A percentile compares a stretch with the other conserved stretches of the same genome.
Conservation (phyloP, 2,888 invertebrate species). For the Ptychoptera albimana region DNA sequence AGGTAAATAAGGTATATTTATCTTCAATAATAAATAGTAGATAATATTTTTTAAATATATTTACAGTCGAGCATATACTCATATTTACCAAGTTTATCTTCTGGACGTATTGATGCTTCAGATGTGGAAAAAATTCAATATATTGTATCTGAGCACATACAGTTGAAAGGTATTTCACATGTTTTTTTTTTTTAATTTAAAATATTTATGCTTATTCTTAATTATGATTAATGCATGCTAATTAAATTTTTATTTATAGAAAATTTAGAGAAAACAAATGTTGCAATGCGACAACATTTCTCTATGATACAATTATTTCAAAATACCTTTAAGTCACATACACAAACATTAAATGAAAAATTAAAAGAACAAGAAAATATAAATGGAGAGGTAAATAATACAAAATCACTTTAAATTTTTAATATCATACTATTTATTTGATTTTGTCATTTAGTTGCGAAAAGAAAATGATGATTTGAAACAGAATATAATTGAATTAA, state of each 20-base stretch:
- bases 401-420: slow-evolving; percentile 26
- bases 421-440: neutral
- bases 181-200: too few relatives aligned
- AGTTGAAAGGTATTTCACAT: slow-evolving; percentile 22
- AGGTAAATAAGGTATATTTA: too few relatives aligned
- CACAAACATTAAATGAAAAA: slow-evolving; percentile 15
- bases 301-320: slow-evolving; percentile 20
- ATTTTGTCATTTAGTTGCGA: slow-evolving; percentile 13
- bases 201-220: too few relatives aligned
- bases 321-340: slow-evolving; percentile 15
- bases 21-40: too few relatives aligned
- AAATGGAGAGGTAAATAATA: slow-evolving; percentile 22
- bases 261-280: slow-evolving; percentile 19
- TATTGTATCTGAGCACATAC: slow-evolving; percentile 20
- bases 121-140: slow-evolving; percentile 23
- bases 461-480: slow-evolving; percentile 19
- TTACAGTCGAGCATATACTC: slow-evolving; percentile 23
- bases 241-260: slow-evolving; percentile 14
- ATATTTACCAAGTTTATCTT: slow-evolving; percentile 24
- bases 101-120: slow-evolving; percentile 18
- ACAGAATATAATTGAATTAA: slow-evolving; percentile 21
- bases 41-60: slow-evolving; percentile 6
- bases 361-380: slow-evolving; percentile 15
- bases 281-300: slow-evolving; percentile 20
- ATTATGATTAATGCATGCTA: too few relatives aligned